A percentile compares a stretch with the other conserved stretches of the same genome.
Evolutionary conservation across 2,113 vertebrate species (phyloP).

Genomic region (Bubo bubo): DNA sequence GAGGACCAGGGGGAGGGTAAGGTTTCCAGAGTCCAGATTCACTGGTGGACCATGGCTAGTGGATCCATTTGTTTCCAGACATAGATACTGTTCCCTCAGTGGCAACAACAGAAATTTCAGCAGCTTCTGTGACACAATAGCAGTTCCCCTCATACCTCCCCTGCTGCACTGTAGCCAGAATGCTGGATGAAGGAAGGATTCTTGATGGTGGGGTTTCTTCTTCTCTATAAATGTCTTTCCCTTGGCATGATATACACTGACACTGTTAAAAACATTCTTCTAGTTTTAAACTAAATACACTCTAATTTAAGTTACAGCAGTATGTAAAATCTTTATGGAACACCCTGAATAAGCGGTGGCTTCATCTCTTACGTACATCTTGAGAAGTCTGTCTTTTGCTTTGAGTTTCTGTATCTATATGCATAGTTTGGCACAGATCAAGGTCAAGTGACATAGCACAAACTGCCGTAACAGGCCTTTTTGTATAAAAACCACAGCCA

Average conservation of each 20-base stretch:
- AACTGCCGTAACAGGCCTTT: neutral
- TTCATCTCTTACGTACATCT: neutral
- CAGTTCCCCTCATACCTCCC: neutral
- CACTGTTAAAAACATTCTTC: neutral
- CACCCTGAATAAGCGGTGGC: neutral
- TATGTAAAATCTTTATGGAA: neutral
- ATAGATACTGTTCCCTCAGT: neutral
- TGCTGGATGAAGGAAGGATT: neutral
- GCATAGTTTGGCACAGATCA: neutral
- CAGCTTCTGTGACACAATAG: neutral
- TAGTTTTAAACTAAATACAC: neutral
- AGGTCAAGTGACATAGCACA: neutral
- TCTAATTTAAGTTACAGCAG: neutral
- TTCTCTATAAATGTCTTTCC: neutral
- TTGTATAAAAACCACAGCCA: neutral
- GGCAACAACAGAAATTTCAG: neutral
- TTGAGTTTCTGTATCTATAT: neutral
- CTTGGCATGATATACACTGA: neutral
- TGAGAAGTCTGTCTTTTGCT: neutral
- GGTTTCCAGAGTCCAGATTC: neutral
- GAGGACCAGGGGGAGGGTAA: neutral
- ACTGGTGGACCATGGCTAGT: neutral
- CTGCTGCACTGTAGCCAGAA: neutral
- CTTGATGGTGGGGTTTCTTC: neutral
- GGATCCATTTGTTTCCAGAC: neutral